Base-by-base conservation (phyloP, 2,113 vertebrate species). In the Heterotis niloticus region DNA sequence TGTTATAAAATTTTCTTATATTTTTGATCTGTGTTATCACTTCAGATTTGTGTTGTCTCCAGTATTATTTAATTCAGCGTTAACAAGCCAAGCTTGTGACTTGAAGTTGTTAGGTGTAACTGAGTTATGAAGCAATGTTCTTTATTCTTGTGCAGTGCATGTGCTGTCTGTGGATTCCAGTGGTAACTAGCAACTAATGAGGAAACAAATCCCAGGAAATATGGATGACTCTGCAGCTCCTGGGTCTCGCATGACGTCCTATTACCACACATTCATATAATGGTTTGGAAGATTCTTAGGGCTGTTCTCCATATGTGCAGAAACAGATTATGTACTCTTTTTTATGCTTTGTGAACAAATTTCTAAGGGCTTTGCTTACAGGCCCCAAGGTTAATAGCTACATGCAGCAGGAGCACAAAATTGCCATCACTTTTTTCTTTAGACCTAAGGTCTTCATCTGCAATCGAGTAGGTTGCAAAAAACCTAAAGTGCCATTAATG, bases 181-280 rank as follows among this genome's bases (percentile, higher is more conserved):
- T 23, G 76, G 59, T 34, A 82, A 79, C 79, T 78, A 80, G 67
- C 75, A 74, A 77, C 60, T 83, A 57, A 88, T 72, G 66, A 81
- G 76, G 75, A 26, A 62, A 29, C 65, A 44, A 67, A 64, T 44
- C 78, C 76, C 64, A 67, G 65, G 67, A 67, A 73, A 51, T 16
- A 57, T 83, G 71, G 64, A 44, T 78, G 83, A 80, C 78, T 66
- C 64, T 84, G 79, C 74, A 86, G 81, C 84, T 85, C 75, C 65
- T 81, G 1, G 16, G 79, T 83, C 14, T 77, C 80, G 81, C 82
- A 78, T 86, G 80, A 70, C 82, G 78, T 78, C 81, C 85, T 17
- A 72, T 12, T 82, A 82, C 86, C 73, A 82, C 71, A 79, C 70
- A 59, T 88, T 88, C 88, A 88, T 85, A 83, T 88, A 89, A 88